These are phyloP conservation scores for Drosophila engyochracea DNA, from an alignment of 2,888 invertebrate species.

Conservation along the genomic window DNA sequence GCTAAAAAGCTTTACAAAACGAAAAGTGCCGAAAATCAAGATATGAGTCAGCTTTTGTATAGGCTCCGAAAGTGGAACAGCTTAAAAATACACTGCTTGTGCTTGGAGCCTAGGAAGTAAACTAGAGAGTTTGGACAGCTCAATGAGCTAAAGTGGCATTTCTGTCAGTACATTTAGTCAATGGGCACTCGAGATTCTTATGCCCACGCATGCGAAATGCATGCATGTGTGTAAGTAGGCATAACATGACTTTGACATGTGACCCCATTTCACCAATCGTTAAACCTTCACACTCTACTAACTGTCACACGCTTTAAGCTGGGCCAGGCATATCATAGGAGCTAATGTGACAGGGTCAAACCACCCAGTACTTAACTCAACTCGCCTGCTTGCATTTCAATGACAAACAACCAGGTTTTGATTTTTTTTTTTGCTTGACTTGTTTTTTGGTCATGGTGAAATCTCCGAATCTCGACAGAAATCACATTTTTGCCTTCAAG, in stretches of 20 bases:
- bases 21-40: constrained; percentile 32
- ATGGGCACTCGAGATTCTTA: constrained; percentile 11
- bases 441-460: constrained; percentile 63
- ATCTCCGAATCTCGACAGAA: constrained; percentile 51
- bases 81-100: constrained; percentile 7
- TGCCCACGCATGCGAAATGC: constrained; percentile 29
- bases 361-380: constrained; percentile 42
- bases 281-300: constrained; percentile 82
- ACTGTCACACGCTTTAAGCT: constrained; percentile 51
- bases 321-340: constrained; percentile 60
- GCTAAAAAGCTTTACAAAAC: neutral
- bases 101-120: neutral
- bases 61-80: constrained; percentile 38
- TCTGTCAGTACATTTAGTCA: neutral
- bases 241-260: constrained; percentile 51
- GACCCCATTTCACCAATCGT: constrained; percentile 76
- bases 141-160: neutral
- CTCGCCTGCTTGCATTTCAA: constrained; percentile 54
- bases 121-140: constrained; percentile 10
- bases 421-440: constrained; percentile 2
- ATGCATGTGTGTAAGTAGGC: constrained; percentile 16
- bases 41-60: constrained; percentile 34
- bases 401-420: constrained; percentile 40
- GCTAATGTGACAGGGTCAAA: constrained; percentile 74
- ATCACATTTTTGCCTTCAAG: constrained; percentile 35